These are phyloP conservation scores for Amphiprion clarkii DNA, from an alignment of 2,797 vertebrate species.

Conservation along the genomic window DNA sequence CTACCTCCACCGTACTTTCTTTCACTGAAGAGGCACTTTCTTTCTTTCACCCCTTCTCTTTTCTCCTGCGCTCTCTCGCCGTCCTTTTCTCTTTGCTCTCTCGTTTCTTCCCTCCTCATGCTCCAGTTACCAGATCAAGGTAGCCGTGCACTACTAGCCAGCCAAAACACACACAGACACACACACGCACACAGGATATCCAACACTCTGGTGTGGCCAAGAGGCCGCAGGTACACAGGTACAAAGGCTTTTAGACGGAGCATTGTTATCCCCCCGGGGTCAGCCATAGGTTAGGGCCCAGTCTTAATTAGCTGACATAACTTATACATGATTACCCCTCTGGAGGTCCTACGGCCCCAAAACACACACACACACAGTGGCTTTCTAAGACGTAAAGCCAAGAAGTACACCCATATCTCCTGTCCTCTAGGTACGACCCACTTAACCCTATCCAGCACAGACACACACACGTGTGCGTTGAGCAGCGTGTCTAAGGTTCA, in stretches of 20 bases:
- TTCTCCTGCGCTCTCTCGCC: conserved; percentile 66
- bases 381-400: conserved; percentile 40
- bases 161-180: conserved; percentile 61
- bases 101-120: conserved; percentile 78
- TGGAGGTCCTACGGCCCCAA: conserved; percentile 62
- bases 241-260: conserved; percentile 86
- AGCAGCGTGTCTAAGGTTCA: conserved; percentile 49
- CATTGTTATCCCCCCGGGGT: conserved; percentile 89
- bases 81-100: conserved; percentile 77
- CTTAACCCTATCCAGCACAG: conserved; percentile 30
- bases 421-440: conserved; percentile 7
- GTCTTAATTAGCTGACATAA: conserved; percentile 95
- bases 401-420: conserved; percentile 15
- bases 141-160: conserved; percentile 70
- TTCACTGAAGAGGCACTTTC: conserved; percentile 72
- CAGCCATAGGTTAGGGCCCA: conserved; percentile 86
- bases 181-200: conserved; percentile 81
- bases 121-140: conserved; percentile 89
- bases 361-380: conserved; percentile 57
- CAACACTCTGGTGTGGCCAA: conserved; percentile 90
- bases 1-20: conserved; percentile 69
- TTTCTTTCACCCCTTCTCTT: conserved; percentile 79
- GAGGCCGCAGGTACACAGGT: conserved; percentile 82
- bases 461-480: background rate
- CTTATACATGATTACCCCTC: conserved; percentile 87